Base-by-base conservation (phyloP, 2,113 vertebrate genomes). In the Phocoena phocoena region DNA sequence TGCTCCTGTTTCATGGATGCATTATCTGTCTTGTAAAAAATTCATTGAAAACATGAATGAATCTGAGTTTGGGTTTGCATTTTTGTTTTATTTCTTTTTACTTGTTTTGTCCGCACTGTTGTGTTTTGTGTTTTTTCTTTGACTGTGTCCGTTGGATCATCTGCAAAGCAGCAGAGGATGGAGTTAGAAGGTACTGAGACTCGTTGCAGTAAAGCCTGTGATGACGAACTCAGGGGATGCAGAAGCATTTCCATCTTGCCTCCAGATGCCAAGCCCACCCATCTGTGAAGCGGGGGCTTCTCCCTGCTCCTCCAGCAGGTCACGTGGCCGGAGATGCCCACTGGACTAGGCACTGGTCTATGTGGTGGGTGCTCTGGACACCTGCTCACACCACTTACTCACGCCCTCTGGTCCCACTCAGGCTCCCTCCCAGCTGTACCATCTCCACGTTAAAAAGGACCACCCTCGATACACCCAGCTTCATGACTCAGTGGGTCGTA, bases 361-460 rank as follows among this genome's bases (percentile, higher is more conserved):
- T 20, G 6, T 31, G 18, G 4, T 13, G 33, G 81, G 36, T 23
- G 36, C 0, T 20, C n/a, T 55, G 63, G 55, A 3, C 20, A 5
- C 7, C n/a, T 65, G 63, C 33, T 7, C 1, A 6, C 17, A 5
- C 17, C 1, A 21, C 41, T 41, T 6, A 14, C 3, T 76, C 7
- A 0, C 1, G 41, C 17, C 91, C 58, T 74, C 85, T 3, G 95
- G 9, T 6, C 26, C 58, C 12, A 6, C 60, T 25, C 41, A 20
- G 13, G n/a, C 8, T 44, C 33, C 33, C 1, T 11, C 44, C 44
- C 18, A 11, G 71, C 44, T 8, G 17, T 25, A 13, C 36, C 65
- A 33, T 4, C 23, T 36, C 92, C 4, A 0, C 0, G 33, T 44
- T 8, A 26, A 26, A 50, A 33, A 0, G 28, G 13, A 63, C 81